These are phyloP conservation scores for Desoria tigrina DNA, from an alignment of 2,888 invertebrate species.

Conservation along the genomic window DNA sequence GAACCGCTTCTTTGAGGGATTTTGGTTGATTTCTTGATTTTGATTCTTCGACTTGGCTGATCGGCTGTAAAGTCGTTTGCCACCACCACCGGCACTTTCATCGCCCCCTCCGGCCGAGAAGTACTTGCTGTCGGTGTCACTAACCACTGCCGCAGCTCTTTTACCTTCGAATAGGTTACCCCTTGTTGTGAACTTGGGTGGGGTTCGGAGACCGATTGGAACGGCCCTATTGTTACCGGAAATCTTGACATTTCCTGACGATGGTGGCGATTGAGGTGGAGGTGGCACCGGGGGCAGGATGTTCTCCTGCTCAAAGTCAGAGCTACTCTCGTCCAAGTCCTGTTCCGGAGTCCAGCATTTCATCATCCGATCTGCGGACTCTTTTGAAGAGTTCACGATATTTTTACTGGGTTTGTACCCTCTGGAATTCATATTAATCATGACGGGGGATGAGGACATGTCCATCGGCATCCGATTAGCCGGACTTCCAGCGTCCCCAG, in stretches of 20 bases:
- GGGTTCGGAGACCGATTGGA: conserved; percentile 30
- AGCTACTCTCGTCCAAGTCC: conserved; percentile 74
- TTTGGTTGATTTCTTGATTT: not conserved
- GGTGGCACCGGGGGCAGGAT: conserved; percentile 17
- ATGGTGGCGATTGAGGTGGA: conserved; percentile 4
- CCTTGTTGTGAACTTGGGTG: conserved; percentile 49
- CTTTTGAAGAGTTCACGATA: not conserved
- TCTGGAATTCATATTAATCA: not conserved
- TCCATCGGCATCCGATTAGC: conserved; percentile 49
- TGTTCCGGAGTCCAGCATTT: conserved; percentile 80
- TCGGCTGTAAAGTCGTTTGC: conserved; percentile 1
- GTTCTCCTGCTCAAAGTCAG: conserved; percentile 51
- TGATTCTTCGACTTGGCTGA: not conserved
- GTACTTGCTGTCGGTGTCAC: conserved; percentile 43
- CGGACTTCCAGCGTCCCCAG: conserved; percentile 68
- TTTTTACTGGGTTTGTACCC: not conserved
- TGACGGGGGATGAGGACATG: conserved; percentile 1
- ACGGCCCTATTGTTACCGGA: conserved; percentile 20
- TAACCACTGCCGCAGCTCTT: conserved; percentile 41
- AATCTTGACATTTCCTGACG: not conserved
- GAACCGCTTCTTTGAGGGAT: conserved; percentile 9
- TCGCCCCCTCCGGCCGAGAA: conserved; percentile 12
- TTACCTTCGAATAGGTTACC: conserved; percentile 46
- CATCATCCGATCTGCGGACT: conserved; percentile 17
- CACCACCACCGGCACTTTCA: conserved; percentile 14